Evolutionary conservation across 2,797 vertebrate genomes (phyloP), one percentile per base, ranked within the genome.

Genomic region (Rhynchotus rufescens): DNA sequence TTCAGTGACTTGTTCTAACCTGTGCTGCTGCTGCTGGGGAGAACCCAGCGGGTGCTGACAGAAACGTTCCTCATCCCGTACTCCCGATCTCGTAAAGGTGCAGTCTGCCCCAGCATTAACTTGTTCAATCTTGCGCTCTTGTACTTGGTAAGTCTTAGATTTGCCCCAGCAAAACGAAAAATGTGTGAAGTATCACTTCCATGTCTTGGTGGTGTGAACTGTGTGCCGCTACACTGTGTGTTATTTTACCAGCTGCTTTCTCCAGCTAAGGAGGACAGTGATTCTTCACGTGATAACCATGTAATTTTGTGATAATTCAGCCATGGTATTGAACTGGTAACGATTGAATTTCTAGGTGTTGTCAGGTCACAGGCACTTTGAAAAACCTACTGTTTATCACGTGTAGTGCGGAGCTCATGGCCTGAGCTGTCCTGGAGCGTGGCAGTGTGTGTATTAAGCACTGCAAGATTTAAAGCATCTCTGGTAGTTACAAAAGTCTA

Each of bases 361-460:
- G 0, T 23, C 25, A 1, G 5, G 0, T 30, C 65, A 19, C 1
- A 2, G 5, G 1, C 36, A 23, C 6, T 12, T 30, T 3, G 4
- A 25, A 30, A 15, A 3, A 1, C 3, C 32, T 16, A 14, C 38
- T 23, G 56, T 84, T 34, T 26, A 25, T 32, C 3, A 0, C 4
- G 0, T 1, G 6, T 72, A 25, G 5, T 34, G 38, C 45, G 10
- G 1, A 15, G 5, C 71, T 9, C 14, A 6, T 25, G 10, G 15
- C 15, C 0, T 34, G 28, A 36, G 2, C 16, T 0, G 0, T 40
- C 69, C 54, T 34, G 56, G 51, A n/a, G 86, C 16, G 25, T 17
- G 26, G 28, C 0, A 2, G 25, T 7, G 0, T 1, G 0, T 5
- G 0, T 4, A 2, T 45, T 59, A 0, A 2, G 8, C n/a, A 79